Conservation (phyloP, 2,888 invertebrate genomes). For the Caenorhabditis imperialis region DNA sequence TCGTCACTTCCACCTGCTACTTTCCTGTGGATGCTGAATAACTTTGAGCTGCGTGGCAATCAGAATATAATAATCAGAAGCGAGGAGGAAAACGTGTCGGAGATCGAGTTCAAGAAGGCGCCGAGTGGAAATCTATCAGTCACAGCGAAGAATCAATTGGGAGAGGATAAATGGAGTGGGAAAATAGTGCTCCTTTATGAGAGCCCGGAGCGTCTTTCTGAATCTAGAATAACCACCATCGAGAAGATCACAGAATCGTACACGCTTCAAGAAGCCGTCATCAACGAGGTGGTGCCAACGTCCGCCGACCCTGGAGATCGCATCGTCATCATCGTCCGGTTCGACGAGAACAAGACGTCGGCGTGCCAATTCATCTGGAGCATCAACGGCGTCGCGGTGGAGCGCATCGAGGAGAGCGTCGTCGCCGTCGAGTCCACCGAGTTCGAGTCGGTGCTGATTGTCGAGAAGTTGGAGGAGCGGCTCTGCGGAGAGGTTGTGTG, state of each 20-base stretch:
- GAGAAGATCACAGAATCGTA: slow-evolving; percentile 34
- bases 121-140: slow-evolving; percentile 69
- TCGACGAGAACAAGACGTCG: slow-evolving; percentile 62
- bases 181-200: slow-evolving; percentile 70
- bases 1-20: slow-evolving; percentile 73
- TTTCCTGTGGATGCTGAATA: slow-evolving; percentile 74
- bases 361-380: slow-evolving; percentile 71
- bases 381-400: slow-evolving; percentile 62
- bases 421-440: slow-evolving; percentile 64
- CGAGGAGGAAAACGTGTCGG: slow-evolving; percentile 58
- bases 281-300: slow-evolving; percentile 64
- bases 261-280: slow-evolving; percentile 52
- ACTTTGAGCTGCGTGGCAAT: slow-evolving; percentile 68
- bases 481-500: slow-evolving; percentile 67
- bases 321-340: slow-evolving; percentile 62
- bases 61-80: slow-evolving; percentile 55
- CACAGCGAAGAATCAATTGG: slow-evolving; percentile 68
- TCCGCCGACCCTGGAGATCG: slow-evolving; percentile 49
- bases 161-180: slow-evolving; percentile 65
- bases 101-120: slow-evolving; percentile 61
- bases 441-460: slow-evolving; percentile 63
- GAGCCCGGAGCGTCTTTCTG: slow-evolving; percentile 25
- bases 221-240: slow-evolving; percentile 23
- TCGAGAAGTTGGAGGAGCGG: slow-evolving; percentile 51
- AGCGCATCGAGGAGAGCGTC: slow-evolving; percentile 38